These are phyloP conservation scores for Prionailurus bengalensis DNA, from an alignment of 2,113 vertebrate genomes.

Conservation along the genomic window DNA sequence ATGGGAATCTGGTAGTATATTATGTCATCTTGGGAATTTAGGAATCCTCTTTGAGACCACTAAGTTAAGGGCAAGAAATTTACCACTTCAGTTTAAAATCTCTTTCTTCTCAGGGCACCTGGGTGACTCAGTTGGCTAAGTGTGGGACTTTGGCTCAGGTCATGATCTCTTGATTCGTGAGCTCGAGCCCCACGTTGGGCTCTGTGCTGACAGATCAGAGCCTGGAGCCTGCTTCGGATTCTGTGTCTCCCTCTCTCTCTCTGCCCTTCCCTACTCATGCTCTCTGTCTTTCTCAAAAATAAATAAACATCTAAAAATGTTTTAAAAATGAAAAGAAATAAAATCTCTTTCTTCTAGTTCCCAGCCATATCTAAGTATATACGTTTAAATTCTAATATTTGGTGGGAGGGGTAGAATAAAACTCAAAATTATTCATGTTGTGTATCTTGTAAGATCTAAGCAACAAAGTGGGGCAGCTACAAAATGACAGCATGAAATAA, in stretches of 20 bases:
- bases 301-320: no score
- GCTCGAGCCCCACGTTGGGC: no score
- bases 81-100: not conserved
- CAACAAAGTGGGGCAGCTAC: not conserved
- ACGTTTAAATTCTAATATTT: not conserved
- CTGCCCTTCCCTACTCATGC: no score
- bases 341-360: not conserved
- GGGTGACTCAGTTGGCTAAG: no score
- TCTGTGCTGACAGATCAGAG: no score
- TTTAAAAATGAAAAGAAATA: no score
- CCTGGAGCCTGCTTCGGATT: no score
- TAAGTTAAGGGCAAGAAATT: slow-evolving; percentile 2
- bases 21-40: not conserved
- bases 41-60: not conserved
- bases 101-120: not conserved
- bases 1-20: not conserved
- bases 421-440: slow-evolving; percentile 2
- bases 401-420: not conserved
- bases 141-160: no score
- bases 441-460: not conserved
- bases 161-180: no score
- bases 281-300: no score
- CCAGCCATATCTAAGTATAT: not conserved
- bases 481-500: not conserved
- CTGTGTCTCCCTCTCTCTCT: no score